Evolutionary conservation across 2,113 vertebrate genomes (phyloP), one percentile per base, ranked within the genome.

Genomic region (Daphoenositta chrysoptera): DNA sequence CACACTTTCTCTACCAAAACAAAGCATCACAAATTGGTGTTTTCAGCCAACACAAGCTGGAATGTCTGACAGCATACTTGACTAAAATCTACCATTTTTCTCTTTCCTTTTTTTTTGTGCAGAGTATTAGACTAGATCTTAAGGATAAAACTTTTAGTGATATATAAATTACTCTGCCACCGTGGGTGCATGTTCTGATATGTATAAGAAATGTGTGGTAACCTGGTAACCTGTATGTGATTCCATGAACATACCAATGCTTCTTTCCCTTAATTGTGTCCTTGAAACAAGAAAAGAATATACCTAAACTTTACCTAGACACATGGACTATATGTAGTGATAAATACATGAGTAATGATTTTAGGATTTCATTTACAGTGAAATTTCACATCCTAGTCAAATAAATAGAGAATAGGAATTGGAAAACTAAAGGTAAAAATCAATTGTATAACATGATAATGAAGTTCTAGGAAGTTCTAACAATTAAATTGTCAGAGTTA

Each of bases 251-350:
- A 1, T 10, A 47, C 45, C 23, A 42, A 24, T 54, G 11, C 13
- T 78, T 54, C 27, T 60, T 75, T 50, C 27, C 57, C 39, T 71
- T n/a, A 37, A 26, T 69, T 77, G 22, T 64, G 51, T 80, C n/a
- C 16, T n/a, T 76, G 42, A 76, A 78, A 26, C 10, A 54, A 33
- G 20, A 79, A 18, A 45, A 73, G 7, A 68, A 40, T 8, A 4
- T 24, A 35, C 13, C 8, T 50, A 15, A 77, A 30, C 31, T 68
- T 75, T 13, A 58, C 23, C 15, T 85, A 18, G 30, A n/a, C 33
- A 47, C 1, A 0, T 50, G 23, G 35, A 6, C 10, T 63, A 3
- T 23, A 10, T 40, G 31, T 58, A 53, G 37, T 1, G 3, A 27
- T 68, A 77, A 90, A 53, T 87, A 50, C 1, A 45, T 13, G 6